phyloP scores from a whole-genome alignment of 1,140 invertebrate species.

The Maniola jurtina region DNA sequence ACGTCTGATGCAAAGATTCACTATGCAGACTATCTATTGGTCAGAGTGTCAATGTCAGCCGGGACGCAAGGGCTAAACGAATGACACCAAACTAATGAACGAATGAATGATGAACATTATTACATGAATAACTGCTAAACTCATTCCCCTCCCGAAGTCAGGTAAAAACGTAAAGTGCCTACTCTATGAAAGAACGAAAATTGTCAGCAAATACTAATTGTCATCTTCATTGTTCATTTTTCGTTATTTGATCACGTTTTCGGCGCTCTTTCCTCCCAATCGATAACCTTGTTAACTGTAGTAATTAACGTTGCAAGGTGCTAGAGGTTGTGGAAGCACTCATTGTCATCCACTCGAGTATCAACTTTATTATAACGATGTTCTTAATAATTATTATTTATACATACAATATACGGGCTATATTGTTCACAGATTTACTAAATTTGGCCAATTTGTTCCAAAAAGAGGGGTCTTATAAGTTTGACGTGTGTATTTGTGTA shows the following conservation, averaged over 20 bases:
- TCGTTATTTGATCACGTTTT: constrained; percentile 28
- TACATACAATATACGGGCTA: constrained; percentile 2
- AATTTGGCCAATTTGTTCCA: constrained; percentile 10
- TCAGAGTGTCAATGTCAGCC: too few species aligned
- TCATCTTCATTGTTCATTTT: constrained; percentile 18
- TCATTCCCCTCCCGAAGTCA: background rate
- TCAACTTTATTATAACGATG: constrained; percentile 34
- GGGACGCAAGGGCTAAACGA: too few species aligned
- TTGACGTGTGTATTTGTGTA: background rate
- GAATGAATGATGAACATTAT: too few species aligned
- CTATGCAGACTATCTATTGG: too few species aligned
- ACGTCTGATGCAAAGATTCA: too few species aligned
- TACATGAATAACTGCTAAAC: too few species aligned
- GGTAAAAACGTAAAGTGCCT: background rate
- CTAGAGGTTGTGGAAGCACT: constrained; percentile 30
- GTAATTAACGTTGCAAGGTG: constrained; percentile 35
- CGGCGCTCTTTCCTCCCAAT: constrained; percentile 26
- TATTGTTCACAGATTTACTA: background rate
- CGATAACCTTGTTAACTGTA: constrained; percentile 33
- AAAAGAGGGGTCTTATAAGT: too few species aligned
- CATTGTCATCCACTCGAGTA: constrained; percentile 32
- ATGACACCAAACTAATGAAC: too few species aligned
- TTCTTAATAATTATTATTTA: constrained; percentile 23
- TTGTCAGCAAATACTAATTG: constrained; percentile 13
- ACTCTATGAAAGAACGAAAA: background rate